Percentiles rank a stretch among this genome's conserved stretches.
These are phyloP conservation scores for Aspiorhynchus laticeps DNA, from an alignment of 2,113 vertebrate genomes.

Conservation along the genomic window DNA sequence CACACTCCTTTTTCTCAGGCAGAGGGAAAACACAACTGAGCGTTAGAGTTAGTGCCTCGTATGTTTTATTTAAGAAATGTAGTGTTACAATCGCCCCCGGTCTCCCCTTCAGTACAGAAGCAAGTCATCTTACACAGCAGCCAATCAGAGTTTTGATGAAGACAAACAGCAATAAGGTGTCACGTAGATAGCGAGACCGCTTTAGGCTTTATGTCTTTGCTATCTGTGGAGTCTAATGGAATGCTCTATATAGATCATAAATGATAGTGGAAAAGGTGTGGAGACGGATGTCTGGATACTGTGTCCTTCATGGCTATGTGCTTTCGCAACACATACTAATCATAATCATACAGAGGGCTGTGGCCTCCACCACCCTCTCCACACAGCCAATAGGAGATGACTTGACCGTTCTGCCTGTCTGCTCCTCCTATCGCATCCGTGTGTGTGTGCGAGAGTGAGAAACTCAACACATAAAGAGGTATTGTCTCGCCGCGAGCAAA, in stretches of 20 bases:
- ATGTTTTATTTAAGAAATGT: neutral
- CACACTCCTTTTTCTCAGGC: neutral
- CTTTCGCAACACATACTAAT: neutral
- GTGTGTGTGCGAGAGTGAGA: neutral
- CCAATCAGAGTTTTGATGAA: slow-evolving; percentile 14
- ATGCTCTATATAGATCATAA: slow-evolving; percentile 40
- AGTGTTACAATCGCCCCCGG: neutral
- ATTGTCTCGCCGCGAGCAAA: slow-evolving; percentile 33
- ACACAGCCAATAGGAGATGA: slow-evolving; percentile 13
- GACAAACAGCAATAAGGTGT: slow-evolving; percentile 2
- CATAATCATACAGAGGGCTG: slow-evolving; percentile 27
- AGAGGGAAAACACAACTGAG: neutral
- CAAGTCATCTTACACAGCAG: neutral
- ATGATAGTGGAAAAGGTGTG: slow-evolving; percentile 19
- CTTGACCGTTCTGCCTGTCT: slow-evolving; percentile 20
- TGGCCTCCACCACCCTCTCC: slow-evolving; percentile 21
- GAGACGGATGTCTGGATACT: slow-evolving; percentile 7
- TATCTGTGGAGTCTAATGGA: slow-evolving; percentile 22
- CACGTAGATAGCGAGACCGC: neutral
- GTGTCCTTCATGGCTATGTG: slow-evolving; percentile 35
- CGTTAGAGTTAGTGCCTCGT: neutral
- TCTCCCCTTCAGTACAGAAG: neutral
- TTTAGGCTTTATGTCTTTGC: slow-evolving; percentile 20
- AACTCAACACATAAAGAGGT: slow-evolving; percentile 14
- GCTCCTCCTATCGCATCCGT: neutral